These are phyloP conservation scores for Galleria mellonella DNA, from an alignment of 1,140 invertebrate species.

Conservation along the genomic window DNA sequence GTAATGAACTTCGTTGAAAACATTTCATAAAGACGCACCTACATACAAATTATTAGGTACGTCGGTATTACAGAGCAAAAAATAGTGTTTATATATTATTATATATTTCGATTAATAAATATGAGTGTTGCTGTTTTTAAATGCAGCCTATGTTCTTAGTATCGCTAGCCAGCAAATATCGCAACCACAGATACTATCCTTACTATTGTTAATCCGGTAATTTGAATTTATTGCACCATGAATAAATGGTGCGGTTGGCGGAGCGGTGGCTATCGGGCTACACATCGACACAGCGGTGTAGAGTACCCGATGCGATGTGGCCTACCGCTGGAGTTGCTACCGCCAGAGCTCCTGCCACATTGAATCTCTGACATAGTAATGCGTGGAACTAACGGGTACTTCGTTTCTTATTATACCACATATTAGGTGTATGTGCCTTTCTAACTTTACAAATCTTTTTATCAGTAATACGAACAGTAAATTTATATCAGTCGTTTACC, in stretches of 20 bases:
- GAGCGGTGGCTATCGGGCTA: conserved; percentile 42
- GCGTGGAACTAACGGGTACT: conserved; percentile 14
- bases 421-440: too few relatives aligned
- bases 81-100: too few relatives aligned
- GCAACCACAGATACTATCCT: conserved; percentile 51
- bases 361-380: conserved; percentile 26
- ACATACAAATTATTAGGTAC: too few relatives aligned
- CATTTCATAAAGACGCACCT: too few relatives aligned
- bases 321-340: conserved; percentile 6
- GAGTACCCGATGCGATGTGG: conserved; percentile 12
- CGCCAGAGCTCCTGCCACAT: conserved; percentile 9
- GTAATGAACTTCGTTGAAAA: too few relatives aligned
- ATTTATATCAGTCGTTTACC: too few relatives aligned
- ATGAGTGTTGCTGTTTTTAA: conserved; percentile 15
- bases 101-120: too few relatives aligned
- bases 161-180: conserved; percentile 32
- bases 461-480: too few relatives aligned
- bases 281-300: conserved; percentile 48
- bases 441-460: too few relatives aligned
- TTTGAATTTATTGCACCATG: conserved; percentile 71
- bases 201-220: conserved; percentile 70
- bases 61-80: too few relatives aligned
- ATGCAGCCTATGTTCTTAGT: conserved; percentile 23
- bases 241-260: conserved; percentile 56
- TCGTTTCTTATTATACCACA: neutral